These are phyloP conservation scores for Perizoma affinitatum DNA, from an alignment of 2,888 invertebrate genomes.

Conservation along the genomic window DNA sequence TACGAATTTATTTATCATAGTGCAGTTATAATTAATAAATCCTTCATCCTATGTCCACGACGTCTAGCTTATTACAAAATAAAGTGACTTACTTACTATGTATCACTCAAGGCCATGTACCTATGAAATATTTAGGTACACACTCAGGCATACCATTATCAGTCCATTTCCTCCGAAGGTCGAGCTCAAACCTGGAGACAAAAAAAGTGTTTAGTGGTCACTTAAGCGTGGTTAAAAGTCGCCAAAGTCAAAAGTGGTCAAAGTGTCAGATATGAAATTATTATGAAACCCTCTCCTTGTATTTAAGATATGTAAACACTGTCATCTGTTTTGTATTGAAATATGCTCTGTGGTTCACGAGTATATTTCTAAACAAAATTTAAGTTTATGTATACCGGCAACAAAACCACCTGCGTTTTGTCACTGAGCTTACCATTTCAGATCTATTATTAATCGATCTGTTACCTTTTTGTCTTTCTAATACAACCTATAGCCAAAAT, in stretches of 20 bases:
- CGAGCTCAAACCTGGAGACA: constrained; percentile 63
- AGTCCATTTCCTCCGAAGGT: constrained; percentile 46
- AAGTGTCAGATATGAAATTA: no score
- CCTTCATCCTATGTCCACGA: constrained; percentile 20
- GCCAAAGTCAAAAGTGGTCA: no score
- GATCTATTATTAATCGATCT: background rate
- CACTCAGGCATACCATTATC: constrained; percentile 51
- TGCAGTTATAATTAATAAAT: background rate
- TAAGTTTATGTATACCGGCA: no score
- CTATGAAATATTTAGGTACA: constrained; percentile 69
- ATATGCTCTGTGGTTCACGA: no score
- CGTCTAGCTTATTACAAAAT: constrained; percentile 16
- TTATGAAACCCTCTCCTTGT: no score
- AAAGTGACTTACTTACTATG: constrained; percentile 37
- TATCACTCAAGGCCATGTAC: constrained; percentile 77
- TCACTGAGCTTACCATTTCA: no score
- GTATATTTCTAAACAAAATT: no score
- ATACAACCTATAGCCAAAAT: background rate
- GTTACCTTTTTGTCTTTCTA: background rate
- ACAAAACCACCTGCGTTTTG: no score
- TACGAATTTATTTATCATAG: no score
- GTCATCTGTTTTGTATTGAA: no score
- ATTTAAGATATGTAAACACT: no score
- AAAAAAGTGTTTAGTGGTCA: constrained; percentile 19
- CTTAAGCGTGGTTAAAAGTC: background rate